Evolutionary conservation across 2,888 invertebrate species (phyloP), one percentile per base, ranked within the genome.

Genomic region (Brachyopa scutellaris): DNA sequence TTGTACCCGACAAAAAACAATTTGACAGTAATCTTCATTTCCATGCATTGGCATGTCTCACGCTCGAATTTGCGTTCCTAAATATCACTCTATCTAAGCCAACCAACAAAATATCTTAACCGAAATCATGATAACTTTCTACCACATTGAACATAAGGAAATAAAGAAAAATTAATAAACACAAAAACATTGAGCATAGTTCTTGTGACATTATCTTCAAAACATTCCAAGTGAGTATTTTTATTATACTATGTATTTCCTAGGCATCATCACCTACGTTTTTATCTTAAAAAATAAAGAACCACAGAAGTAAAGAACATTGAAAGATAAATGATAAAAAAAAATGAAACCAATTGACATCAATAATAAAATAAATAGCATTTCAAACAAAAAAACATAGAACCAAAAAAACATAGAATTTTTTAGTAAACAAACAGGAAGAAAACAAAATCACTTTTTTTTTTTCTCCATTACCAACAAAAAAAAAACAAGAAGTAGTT

Each of bases 191-290:
- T n/a, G n/a, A 62, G 55, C 74, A 76, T 36, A 36, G 36, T 26
- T 38, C 29, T 49, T 45, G 80, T 80, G 76, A 64, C 57, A 70
- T 64, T 70, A 80, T 80, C 80, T 64, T 80, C 62, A 70, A 80
- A 80, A 80, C 80, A 80, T 80, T 80, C 79, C 80, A 80, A 59
- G 80, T 80, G 76, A 76, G 49, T 45, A 1, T 33, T 15, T 21
- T 51, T 1, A 8, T 51, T 53, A 26, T 5, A 26, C 26, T n/a
- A n/a, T 36, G 21, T 9, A 45, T 38, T 42, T 64, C 67, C 57
- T 57, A 62, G 11, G 40, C 49, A 26, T 57, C n/a, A 40, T 62
- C 26, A 40, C 67, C 47, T 62, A 23, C 13, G 42, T 26, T 61
- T 23, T 69, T 42, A 66, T 49, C 47, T 38, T 38, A 2, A 19